Conservation (phyloP, 2,113 vertebrate species). For the Tupaia chinensis region DNA sequence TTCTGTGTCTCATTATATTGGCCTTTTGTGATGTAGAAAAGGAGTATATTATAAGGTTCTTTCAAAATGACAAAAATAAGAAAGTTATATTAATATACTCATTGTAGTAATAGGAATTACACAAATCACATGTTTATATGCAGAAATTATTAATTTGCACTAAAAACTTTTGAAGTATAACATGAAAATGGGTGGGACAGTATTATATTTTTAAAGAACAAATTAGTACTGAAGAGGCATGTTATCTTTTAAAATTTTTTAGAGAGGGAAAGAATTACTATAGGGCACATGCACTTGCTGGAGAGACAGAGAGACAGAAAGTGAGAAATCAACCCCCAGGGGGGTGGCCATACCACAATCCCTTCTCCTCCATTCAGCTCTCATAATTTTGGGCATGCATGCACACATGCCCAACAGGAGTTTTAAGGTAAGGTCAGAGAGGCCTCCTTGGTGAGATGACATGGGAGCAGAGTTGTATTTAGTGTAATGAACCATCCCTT, state of each 20-base stretch:
- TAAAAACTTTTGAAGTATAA: conserved; percentile 21
- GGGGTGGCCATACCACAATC: too few species aligned
- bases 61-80: conserved; percentile 41
- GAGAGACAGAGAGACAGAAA: too few species aligned
- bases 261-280: too few species aligned
- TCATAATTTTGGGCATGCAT: too few species aligned
- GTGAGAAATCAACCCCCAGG: too few species aligned
- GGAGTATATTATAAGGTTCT: background rate
- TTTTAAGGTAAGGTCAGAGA: background rate
- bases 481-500: background rate
- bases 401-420: too few species aligned
- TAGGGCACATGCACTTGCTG: too few species aligned
- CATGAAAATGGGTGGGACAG: background rate
- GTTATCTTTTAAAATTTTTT: background rate
- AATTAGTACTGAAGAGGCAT: background rate
- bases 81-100: background rate
- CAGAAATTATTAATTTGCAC: conserved; percentile 6
- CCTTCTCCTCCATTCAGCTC: too few species aligned
- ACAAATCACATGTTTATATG: background rate
- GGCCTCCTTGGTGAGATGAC: background rate
- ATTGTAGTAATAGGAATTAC: background rate
- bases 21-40: background rate
- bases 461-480: background rate
- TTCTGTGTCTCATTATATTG: background rate
- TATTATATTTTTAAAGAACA: conserved; percentile 10